These are phyloP conservation scores for Emys orbicularis DNA, from an alignment of 2,797 vertebrate genomes.

Conservation along the genomic window DNA sequence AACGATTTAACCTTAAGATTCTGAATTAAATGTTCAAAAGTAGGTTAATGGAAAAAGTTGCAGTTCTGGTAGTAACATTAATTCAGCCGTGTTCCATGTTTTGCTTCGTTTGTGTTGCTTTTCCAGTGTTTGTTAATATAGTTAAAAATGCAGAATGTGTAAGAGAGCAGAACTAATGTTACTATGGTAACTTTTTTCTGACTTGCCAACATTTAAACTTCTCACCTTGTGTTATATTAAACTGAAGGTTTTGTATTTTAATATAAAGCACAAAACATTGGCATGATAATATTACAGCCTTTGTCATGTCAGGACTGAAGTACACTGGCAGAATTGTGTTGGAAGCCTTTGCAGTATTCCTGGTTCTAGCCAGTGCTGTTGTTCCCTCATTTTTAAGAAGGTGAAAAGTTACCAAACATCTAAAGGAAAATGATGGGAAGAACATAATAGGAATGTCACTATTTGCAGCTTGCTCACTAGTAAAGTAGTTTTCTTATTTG, in stretches of 20 bases:
- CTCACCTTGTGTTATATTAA: neutral
- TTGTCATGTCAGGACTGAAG: neutral
- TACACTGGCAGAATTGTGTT: neutral
- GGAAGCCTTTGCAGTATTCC: neutral
- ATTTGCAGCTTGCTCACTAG: neutral
- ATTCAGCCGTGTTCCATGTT: neutral
- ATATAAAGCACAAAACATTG: rapidly evolving
- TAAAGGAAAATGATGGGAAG: neutral
- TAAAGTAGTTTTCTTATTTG: neutral
- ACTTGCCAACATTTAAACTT: neutral
- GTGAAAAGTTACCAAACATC: neutral
- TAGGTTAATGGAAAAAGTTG: neutral
- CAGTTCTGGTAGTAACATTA: rapidly evolving
- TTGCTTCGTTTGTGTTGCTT: neutral
- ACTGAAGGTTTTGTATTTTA: neutral
- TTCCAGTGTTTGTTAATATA: neutral
- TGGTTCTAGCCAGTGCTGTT: neutral
- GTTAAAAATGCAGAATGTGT: neutral
- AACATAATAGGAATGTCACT: rapidly evolving
- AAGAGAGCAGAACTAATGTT: neutral
- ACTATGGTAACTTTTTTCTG: neutral
- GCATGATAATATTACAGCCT: neutral
- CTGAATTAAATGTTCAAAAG: neutral
- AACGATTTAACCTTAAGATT: neutral
- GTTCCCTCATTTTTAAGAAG: neutral